phyloP scores from a whole-genome alignment of 2,797 vertebrate genomes.

The Tapera naevia region DNA sequence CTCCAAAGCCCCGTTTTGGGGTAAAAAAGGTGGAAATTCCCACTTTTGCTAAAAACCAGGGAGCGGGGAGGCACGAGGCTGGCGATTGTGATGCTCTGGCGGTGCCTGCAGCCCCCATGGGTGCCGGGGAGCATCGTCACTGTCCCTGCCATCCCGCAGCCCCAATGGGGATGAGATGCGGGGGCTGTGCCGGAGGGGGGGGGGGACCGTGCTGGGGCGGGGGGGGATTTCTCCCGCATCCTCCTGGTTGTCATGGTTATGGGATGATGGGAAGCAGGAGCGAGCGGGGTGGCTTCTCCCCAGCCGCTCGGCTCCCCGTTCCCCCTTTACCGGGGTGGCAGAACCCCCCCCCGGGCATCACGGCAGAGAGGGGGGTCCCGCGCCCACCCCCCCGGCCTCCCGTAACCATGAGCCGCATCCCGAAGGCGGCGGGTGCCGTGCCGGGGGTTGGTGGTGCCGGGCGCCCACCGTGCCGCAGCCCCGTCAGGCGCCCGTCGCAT shows the following conservation, averaged over 20 bases:
- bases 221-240: slow-evolving; percentile 53
- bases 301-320: background rate
- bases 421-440: background rate
- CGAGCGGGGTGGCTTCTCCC: slow-evolving; percentile 55
- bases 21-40: no score
- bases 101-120: background rate
- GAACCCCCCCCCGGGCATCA: background rate
- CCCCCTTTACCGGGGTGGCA: background rate
- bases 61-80: background rate
- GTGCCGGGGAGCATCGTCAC: background rate
- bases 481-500: background rate
- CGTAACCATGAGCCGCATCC: slow-evolving; percentile 14
- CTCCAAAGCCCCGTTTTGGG: no score
- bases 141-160: background rate
- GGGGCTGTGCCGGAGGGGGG: no score
- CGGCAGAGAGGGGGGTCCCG: background rate
- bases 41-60: no score
- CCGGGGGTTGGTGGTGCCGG: background rate
- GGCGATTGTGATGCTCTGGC: background rate
- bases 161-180: no score
- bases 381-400: background rate
- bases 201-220: background rate
- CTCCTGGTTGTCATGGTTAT: slow-evolving; percentile 78
- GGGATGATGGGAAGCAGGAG: slow-evolving; percentile 68
- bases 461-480: background rate